A percentile compares a stretch with the other conserved stretches of the same genome.
Conservation (phyloP, 2,888 invertebrate genomes). For the Dasypogon diadema region DNA sequence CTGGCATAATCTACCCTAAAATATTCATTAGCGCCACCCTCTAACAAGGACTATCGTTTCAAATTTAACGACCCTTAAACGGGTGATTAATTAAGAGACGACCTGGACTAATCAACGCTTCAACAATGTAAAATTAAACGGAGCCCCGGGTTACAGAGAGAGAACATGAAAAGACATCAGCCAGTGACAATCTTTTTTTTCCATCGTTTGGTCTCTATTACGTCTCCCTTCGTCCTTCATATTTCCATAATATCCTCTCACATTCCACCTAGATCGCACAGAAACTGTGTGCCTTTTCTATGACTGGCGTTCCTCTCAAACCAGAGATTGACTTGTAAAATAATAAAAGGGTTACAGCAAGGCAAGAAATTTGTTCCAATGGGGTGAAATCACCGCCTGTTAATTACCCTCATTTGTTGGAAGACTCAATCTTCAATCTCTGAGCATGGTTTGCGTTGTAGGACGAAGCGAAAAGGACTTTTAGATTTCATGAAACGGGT, state of each 20-base stretch:
- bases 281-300: too few relatives aligned
- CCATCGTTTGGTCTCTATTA: too few relatives aligned
- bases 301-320: too few relatives aligned
- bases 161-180: too few relatives aligned
- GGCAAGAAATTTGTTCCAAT: neutral
- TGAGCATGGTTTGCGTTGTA: too few relatives aligned
- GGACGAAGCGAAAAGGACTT: too few relatives aligned
- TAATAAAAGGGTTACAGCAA: slow-evolving; percentile 20
- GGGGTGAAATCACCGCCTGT: neutral
- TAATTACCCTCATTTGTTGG: slow-evolving; percentile 13
- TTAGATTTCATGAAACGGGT: too few relatives aligned
- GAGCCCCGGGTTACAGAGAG: neutral
- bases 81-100: slow-evolving; percentile 45
- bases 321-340: slow-evolving; percentile 9
- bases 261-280: too few relatives aligned
- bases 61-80: slow-evolving; percentile 40
- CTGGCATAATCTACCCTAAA: neutral
- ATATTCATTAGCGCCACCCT: neutral
- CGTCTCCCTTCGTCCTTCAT: too few relatives aligned
- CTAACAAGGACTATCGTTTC: neutral
- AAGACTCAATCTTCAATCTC: neutral
- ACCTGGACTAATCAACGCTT: slow-evolving; percentile 41
- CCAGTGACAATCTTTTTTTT: too few relatives aligned
- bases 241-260: too few relatives aligned
- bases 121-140: slow-evolving; percentile 33